Evolutionary conservation across 2,113 vertebrate species (phyloP).

Genomic region (Amphilophus citrinellus): DNA sequence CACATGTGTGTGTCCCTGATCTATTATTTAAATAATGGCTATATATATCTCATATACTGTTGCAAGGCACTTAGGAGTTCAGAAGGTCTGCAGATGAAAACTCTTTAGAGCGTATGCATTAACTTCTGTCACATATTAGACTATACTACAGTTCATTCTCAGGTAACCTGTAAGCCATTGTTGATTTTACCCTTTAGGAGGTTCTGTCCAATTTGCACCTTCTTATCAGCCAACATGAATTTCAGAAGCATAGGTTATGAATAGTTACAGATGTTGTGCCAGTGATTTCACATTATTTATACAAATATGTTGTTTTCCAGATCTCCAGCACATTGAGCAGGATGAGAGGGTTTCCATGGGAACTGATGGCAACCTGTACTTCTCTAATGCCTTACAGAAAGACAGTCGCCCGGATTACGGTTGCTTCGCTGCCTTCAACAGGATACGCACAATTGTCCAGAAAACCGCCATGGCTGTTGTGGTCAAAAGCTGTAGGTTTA

Average conservation of each 20-base stretch:
- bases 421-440: conserved; percentile 89
- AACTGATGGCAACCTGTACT: conserved; percentile 91
- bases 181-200: not conserved
- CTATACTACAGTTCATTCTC: not conserved
- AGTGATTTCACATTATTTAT: not conserved
- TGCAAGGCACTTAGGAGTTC: not conserved
- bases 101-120: conserved; percentile 33
- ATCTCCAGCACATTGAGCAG: conserved; percentile 89
- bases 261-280: not conserved
- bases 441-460: conserved; percentile 91
- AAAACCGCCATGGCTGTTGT: conserved; percentile 88
- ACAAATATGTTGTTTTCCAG: conserved; percentile 74
- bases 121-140: not conserved
- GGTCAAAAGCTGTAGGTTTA: conserved; percentile 88
- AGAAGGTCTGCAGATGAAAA: conserved; percentile 22
- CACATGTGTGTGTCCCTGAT: conserved; percentile 24
- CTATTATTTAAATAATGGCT: conserved; percentile 39
- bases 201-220: not conserved
- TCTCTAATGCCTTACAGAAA: conserved; percentile 87
- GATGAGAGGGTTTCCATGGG: conserved; percentile 93
- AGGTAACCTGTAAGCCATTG: not conserved
- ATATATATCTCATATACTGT: conserved; percentile 32
- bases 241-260: not conserved
- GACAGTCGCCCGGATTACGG: conserved; percentile 92
- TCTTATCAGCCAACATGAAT: not conserved